phyloP scores from a whole-genome alignment of 2,113 vertebrate genomes.

The Athene cunicularia region DNA sequence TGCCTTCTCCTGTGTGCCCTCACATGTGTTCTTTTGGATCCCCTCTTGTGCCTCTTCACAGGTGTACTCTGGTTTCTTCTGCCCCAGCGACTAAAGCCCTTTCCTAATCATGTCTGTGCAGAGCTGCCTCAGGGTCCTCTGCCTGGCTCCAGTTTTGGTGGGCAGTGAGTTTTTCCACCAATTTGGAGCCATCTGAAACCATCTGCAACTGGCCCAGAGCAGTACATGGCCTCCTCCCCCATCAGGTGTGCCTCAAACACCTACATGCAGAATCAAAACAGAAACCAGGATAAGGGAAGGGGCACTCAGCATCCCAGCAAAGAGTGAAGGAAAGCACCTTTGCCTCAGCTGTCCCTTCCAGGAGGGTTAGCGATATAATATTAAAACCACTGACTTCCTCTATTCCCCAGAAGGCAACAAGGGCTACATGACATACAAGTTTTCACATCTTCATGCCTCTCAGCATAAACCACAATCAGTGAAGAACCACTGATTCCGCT shows the following conservation, averaged over 20 bases:
- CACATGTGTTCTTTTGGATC: background rate
- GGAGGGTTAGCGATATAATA: background rate
- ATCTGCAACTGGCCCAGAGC: background rate
- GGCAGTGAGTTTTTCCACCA: background rate
- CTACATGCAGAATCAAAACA: accelerated
- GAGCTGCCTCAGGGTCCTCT: background rate
- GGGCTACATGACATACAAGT: background rate
- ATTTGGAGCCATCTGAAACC: background rate
- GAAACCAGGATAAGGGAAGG: background rate
- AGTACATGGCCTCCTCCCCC: background rate
- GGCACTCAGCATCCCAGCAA: background rate
- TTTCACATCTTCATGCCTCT: background rate
- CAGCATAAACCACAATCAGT: background rate
- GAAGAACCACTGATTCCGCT: background rate
- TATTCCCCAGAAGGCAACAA: background rate
- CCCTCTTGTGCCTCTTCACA: background rate
- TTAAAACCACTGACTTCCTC: background rate
- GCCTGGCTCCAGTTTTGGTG: background rate
- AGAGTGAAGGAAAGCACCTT: background rate
- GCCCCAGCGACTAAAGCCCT: no score
- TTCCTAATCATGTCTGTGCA: background rate
- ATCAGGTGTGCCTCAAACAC: background rate
- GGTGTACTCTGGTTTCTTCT: background rate
- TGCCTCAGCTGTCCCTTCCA: background rate
- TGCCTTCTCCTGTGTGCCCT: background rate